These are phyloP conservation scores for Brachyistius frenatus DNA, from an alignment of 2,113 vertebrate genomes.

Conservation along the genomic window DNA sequence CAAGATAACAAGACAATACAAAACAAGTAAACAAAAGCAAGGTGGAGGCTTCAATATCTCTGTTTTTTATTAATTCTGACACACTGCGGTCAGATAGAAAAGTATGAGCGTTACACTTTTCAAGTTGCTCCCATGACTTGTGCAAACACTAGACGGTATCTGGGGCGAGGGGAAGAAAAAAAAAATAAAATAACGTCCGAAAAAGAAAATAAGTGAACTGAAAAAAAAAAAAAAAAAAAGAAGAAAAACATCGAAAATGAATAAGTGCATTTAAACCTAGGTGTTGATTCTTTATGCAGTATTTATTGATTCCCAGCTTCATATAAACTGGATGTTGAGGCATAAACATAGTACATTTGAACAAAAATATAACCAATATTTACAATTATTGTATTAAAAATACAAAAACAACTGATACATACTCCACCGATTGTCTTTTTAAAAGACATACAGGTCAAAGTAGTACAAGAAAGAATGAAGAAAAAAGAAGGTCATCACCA, in stretches of 20 bases:
- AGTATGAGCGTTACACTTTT: constrained; percentile 77
- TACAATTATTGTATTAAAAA: constrained; percentile 99
- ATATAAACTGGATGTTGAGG: constrained; percentile 99
- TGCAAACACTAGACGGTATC: constrained; percentile 79
- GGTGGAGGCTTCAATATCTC: constrained; percentile 58
- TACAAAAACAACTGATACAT: constrained; percentile 99
- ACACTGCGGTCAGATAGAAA: constrained; percentile 75
- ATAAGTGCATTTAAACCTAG: constrained; percentile 78
- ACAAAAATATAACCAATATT: constrained; percentile 99
- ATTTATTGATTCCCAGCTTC: constrained; percentile 99
- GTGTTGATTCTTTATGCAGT: constrained; percentile 82
- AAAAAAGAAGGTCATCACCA: constrained; percentile 90
- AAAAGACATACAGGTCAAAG: constrained; percentile 99
- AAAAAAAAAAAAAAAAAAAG: constrained; percentile 68
- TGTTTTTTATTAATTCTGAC: constrained; percentile 82
- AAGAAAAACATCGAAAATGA: constrained; percentile 56
- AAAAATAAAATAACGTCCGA: constrained; percentile 24
- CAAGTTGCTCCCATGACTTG: constrained; percentile 80
- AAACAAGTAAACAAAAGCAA: constrained; percentile 54
- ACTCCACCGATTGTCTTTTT: constrained; percentile 99
- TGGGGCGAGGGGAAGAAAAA: neutral
- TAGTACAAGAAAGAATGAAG: constrained; percentile 97
- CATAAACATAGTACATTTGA: constrained; percentile 99
- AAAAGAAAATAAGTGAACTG: constrained; percentile 36
- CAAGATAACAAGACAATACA: constrained; percentile 23